These are phyloP conservation scores for Magallana angulata DNA, from an alignment of 1,140 invertebrate genomes.

Conservation along the genomic window DNA sequence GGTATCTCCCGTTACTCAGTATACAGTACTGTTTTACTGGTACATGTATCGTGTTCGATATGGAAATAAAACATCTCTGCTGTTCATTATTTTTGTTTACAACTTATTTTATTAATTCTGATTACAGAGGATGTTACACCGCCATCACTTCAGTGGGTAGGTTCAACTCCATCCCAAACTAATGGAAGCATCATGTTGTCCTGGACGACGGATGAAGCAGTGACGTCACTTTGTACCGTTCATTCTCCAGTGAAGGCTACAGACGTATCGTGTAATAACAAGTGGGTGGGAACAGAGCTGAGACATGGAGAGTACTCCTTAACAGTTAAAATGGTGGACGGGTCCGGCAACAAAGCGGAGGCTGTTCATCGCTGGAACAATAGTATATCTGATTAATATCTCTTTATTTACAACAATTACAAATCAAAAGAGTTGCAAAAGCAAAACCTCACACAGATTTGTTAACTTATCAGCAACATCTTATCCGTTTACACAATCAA, in stretches of 20 bases:
- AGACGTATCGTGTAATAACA: not conserved
- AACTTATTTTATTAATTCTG: too few species aligned
- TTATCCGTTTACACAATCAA: too few species aligned
- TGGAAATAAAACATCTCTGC: too few species aligned
- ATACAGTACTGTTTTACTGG: too few species aligned
- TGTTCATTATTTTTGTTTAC: too few species aligned
- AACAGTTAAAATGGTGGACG: conserved; percentile 7
- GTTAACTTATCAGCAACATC: too few species aligned
- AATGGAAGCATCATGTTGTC: not conserved
- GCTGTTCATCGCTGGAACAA: not conserved
- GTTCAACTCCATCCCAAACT: not conserved
- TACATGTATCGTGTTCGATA: too few species aligned
- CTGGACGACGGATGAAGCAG: not conserved
- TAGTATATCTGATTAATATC: not conserved
- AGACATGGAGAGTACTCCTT: not conserved
- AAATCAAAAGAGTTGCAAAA: too few species aligned
- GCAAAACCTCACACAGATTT: too few species aligned
- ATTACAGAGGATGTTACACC: conserved; percentile 9
- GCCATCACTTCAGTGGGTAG: not conserved
- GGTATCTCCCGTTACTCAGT: too few species aligned
- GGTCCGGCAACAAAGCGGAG: not conserved
- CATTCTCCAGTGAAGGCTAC: not conserved
- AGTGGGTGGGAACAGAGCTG: not conserved
- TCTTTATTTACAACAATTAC: too few species aligned
- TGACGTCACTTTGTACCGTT: conserved; percentile 16